These are phyloP conservation scores for Dreissena polymorpha DNA, from an alignment of 1,140 invertebrate species.

Conservation along the genomic window DNA sequence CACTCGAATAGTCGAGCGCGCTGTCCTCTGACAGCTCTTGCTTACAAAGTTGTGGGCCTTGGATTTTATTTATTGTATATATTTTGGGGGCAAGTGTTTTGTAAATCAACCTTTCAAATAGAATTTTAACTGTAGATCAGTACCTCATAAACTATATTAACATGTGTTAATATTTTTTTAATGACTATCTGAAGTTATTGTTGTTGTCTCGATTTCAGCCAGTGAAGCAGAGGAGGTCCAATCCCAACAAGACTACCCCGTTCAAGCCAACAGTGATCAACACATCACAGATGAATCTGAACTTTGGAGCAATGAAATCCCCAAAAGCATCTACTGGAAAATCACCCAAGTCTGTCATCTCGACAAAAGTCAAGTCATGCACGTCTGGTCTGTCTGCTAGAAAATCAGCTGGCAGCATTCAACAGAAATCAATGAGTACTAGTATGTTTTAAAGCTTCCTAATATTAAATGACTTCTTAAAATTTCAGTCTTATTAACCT, in stretches of 20 bases:
- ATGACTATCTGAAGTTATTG: background rate
- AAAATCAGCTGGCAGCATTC: constrained; percentile 44
- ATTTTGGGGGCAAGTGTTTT: too few relatives aligned
- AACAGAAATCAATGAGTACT: constrained; percentile 7
- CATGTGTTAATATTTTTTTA: too few relatives aligned
- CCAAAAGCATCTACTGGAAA: constrained; percentile 48
- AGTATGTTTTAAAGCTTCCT: constrained; percentile 25
- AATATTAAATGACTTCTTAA: background rate
- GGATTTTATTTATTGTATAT: too few relatives aligned
- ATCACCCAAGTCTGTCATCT: constrained; percentile 29
- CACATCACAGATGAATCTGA: constrained; percentile 66
- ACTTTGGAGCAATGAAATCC: constrained; percentile 62
- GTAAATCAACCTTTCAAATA: too few relatives aligned
- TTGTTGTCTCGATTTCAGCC: constrained; percentile 5
- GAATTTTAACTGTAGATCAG: too few relatives aligned
- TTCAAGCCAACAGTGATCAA: constrained; percentile 63
- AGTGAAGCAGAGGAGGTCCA: constrained; percentile 24
- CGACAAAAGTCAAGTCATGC: constrained; percentile 22
- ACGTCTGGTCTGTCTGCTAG: background rate
- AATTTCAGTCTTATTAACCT: background rate
- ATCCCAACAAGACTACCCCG: constrained; percentile 46
- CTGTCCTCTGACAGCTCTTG: too few relatives aligned
- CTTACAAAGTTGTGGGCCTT: too few relatives aligned
- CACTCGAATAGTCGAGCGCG: too few relatives aligned
- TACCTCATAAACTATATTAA: too few relatives aligned